Conservation (phyloP, 2,113 vertebrate genomes). For the Stigmatopora nigra region DNA sequence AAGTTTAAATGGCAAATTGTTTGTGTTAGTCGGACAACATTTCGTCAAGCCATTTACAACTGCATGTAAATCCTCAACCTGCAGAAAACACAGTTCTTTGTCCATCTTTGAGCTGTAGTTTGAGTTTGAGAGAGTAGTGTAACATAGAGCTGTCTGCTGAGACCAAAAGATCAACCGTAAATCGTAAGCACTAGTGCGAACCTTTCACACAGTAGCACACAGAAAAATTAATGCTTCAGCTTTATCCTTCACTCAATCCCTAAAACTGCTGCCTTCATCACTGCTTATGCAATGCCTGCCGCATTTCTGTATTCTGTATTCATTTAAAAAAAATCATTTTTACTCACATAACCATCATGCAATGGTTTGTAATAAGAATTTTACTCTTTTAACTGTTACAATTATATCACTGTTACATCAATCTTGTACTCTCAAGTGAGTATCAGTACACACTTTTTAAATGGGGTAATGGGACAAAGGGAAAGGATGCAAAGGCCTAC, state of each 20-base stretch:
- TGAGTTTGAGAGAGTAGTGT: conserved; percentile 7
- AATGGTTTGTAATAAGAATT: conserved; percentile 29
- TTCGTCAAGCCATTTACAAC: no score
- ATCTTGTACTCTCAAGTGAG: conserved; percentile 24
- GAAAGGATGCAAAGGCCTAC: neutral
- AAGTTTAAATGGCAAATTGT: no score
- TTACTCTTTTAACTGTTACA: conserved; percentile 37
- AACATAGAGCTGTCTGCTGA: conserved; percentile 41
- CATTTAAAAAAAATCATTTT: conserved; percentile 8
- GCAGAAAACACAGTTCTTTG: neutral
- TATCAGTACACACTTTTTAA: conserved; percentile 7
- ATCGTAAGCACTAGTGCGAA: conserved; percentile 38
- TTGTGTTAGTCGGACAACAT: no score
- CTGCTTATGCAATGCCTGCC: conserved; percentile 25
- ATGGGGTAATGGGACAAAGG: neutral
- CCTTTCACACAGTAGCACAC: conserved; percentile 63
- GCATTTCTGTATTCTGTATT: conserved; percentile 20
- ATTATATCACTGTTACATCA: conserved; percentile 43
- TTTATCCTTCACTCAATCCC: conserved; percentile 27
- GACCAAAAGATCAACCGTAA: conserved; percentile 54
- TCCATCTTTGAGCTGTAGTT: neutral
- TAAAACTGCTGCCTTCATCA: conserved; percentile 22
- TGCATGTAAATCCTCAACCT: no score
- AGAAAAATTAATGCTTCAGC: conserved; percentile 45
- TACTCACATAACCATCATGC: conserved; percentile 14